These are phyloP conservation scores for Probosciger aterrimus DNA, from an alignment of 2,113 vertebrate genomes.

Conservation along the genomic window DNA sequence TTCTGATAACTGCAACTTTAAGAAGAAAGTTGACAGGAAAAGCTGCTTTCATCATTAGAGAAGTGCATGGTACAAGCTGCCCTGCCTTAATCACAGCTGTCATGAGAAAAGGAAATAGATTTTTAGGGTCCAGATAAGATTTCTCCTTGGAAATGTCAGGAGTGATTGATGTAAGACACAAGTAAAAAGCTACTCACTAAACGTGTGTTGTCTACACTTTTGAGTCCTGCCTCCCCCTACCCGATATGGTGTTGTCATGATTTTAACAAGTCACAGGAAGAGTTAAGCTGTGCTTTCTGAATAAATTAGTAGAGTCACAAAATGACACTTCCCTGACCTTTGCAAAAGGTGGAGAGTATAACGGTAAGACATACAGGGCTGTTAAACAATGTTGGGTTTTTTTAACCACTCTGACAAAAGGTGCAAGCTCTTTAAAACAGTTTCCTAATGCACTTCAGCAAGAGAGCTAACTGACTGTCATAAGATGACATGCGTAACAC, in stretches of 20 bases:
- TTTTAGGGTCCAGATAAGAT: constrained; percentile 56
- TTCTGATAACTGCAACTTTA: constrained; percentile 28
- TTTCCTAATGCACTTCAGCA: constrained; percentile 44
- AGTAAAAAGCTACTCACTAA: constrained; percentile 55
- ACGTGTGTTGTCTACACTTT: constrained; percentile 50
- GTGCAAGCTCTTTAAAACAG: constrained; percentile 25
- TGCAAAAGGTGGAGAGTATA: constrained; percentile 30
- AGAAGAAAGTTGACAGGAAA: constrained; percentile 36
- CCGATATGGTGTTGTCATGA: constrained; percentile 62
- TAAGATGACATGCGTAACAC: constrained; percentile 7
- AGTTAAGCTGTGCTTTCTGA: constrained; percentile 48
- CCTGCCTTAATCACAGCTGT: constrained; percentile 58
- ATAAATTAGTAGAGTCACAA: constrained; percentile 67
- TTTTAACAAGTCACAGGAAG: constrained; percentile 40
- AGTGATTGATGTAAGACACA: constrained; percentile 59
- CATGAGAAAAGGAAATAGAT: constrained; percentile 44
- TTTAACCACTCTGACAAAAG: constrained; percentile 47
- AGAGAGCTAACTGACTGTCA: constrained; percentile 53
- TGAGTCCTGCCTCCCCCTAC: neutral
- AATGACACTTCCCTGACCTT: constrained; percentile 49
- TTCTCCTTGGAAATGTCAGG: constrained; percentile 52
- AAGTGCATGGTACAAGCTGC: constrained; percentile 21
- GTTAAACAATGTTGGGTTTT: constrained; percentile 12
- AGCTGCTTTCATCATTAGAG: constrained; percentile 37
- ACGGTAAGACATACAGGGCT: constrained; percentile 47